Evolutionary conservation across 2,113 vertebrate species (phyloP).

Genomic region (Pelmatolapia mariae): DNA sequence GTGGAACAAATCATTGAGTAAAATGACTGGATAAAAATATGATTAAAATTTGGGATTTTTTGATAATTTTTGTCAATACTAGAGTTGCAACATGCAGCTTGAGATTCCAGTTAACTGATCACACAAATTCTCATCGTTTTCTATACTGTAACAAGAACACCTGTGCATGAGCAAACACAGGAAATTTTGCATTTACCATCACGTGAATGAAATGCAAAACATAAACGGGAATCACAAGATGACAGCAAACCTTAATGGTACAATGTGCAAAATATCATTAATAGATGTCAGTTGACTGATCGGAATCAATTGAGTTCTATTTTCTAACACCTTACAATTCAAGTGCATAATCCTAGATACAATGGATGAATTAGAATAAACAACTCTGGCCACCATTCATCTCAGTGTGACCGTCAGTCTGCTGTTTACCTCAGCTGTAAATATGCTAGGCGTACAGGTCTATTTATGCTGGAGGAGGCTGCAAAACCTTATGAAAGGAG

Average conservation of each 20-base stretch:
- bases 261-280: background rate
- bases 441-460: background rate
- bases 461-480: background rate
- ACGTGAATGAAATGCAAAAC: background rate
- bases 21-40: background rate
- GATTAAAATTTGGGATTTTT: background rate
- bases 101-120: background rate
- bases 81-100: background rate
- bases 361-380: background rate
- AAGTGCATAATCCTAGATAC: background rate
- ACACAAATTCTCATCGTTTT: background rate
- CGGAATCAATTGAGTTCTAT: background rate
- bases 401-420: background rate
- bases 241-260: background rate
- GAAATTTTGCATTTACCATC: background rate
- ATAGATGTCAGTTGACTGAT: background rate
- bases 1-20: background rate
- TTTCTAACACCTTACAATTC: background rate
- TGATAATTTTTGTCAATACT: background rate
- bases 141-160: background rate
- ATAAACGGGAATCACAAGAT: background rate
- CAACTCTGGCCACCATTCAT: background rate
- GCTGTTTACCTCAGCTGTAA: background rate
- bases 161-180: background rate
- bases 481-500: background rate